These are phyloP conservation scores for Bellardia bayeri DNA, from an alignment of 2,888 invertebrate species.

Conservation along the genomic window DNA sequence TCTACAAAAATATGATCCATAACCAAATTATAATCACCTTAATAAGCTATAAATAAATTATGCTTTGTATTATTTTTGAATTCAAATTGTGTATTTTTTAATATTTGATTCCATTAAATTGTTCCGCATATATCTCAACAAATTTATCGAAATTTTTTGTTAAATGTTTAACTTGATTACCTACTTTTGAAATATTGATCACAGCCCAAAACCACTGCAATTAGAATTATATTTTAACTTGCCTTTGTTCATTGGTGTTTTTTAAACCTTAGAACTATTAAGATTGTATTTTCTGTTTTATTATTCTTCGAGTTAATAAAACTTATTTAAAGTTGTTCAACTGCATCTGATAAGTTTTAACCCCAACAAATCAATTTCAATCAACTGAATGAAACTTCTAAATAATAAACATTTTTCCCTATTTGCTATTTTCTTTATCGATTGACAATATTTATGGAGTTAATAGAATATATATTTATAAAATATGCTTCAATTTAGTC, in stretches of 20 bases:
- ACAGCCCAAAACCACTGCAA: not conserved
- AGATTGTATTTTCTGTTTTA: not conserved
- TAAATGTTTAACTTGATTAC: too few relatives aligned
- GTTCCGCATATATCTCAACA: too few relatives aligned
- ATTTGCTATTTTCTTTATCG: not conserved
- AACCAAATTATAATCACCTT: too few relatives aligned
- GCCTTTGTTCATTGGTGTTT: not conserved
- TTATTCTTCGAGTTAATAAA: not conserved
- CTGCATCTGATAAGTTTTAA: not conserved
- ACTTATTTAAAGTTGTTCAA: not conserved
- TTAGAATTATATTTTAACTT: not conserved
- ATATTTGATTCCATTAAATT: too few relatives aligned
- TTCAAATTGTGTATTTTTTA: too few relatives aligned
- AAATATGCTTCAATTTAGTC: not conserved
- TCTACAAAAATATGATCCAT: too few relatives aligned
- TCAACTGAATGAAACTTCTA: not conserved
- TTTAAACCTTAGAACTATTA: not conserved
- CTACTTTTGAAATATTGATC: not conserved
- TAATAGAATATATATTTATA: not conserved
- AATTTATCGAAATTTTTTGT: too few relatives aligned
- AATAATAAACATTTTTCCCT: constrained; percentile 11
- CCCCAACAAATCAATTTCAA: constrained; percentile 19
- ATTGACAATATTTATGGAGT: constrained; percentile 7
- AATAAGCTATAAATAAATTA: too few relatives aligned
- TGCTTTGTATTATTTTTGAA: too few relatives aligned